phyloP scores from a whole-genome alignment of 2,113 vertebrate species.

The Porphyrio hochstetteri region DNA sequence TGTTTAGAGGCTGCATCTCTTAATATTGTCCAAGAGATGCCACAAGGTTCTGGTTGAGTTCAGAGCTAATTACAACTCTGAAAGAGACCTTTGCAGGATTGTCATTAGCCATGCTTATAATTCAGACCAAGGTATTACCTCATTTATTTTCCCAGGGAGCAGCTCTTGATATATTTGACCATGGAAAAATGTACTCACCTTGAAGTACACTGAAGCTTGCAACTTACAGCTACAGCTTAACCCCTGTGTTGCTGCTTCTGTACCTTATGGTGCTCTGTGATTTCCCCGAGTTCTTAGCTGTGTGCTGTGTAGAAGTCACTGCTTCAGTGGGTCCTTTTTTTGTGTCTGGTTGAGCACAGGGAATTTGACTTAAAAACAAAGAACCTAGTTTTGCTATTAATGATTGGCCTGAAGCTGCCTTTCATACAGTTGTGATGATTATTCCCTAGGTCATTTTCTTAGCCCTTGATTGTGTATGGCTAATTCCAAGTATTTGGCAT shows the following conservation, averaged over 20 bases:
- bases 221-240: not conserved
- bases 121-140: not conserved
- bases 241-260: not conserved
- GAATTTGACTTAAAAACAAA: not conserved
- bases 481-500: not conserved
- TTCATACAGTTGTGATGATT: not conserved
- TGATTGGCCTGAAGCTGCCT: not conserved
- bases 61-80: not conserved
- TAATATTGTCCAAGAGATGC: not conserved
- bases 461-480: not conserved
- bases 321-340: not conserved
- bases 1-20: not conserved
- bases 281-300: not conserved
- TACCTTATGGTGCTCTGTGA: not conserved
- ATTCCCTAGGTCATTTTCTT: not conserved
- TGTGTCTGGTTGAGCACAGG: not conserved
- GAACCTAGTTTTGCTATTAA: not conserved
- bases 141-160: conserved; percentile 30
- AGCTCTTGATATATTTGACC: not conserved
- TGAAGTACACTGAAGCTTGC: not conserved
- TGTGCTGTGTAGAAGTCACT: not conserved
- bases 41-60: not conserved
- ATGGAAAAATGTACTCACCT: conserved; percentile 6
- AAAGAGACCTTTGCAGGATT: conserved; percentile 2
- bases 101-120: conserved; percentile 9